A percentile compares a stretch with the other conserved stretches of the same genome.
phyloP scores from a whole-genome alignment of 2,113 vertebrate species.

The Girardinichthys multiradiatus region DNA sequence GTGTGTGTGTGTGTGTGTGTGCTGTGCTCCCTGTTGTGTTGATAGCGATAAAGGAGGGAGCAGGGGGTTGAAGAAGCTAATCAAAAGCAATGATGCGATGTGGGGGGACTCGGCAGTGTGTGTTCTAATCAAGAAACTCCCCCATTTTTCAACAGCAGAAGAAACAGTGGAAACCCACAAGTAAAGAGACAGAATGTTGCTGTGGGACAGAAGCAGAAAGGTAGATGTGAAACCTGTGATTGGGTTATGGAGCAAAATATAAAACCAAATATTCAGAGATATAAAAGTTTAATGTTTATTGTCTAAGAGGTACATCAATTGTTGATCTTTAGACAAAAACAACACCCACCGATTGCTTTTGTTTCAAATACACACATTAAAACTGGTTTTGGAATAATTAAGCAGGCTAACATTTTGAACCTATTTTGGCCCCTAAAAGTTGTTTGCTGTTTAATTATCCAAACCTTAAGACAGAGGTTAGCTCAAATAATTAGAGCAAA shows the following conservation, averaged over 20 bases:
- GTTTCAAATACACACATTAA: not conserved
- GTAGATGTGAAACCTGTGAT: too few relatives aligned
- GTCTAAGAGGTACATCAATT: not conserved
- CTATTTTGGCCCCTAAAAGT: not conserved
- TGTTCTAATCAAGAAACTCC: conserved; percentile 60
- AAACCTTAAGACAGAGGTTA: not conserved
- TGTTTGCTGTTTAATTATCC: not conserved
- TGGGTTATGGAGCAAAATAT: not conserved
- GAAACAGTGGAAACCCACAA: not conserved
- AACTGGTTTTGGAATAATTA: not conserved
- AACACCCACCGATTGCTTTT: not conserved
- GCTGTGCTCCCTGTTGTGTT: conserved; percentile 54
- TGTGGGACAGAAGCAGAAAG: not conserved
- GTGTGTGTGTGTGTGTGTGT: conserved; percentile 4
- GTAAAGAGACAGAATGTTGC: conserved; percentile 1
- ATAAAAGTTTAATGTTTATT: not conserved
- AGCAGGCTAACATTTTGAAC: not conserved
- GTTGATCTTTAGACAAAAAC: not conserved
- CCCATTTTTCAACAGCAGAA: conserved; percentile 23
- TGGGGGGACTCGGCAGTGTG: conserved; percentile 47
- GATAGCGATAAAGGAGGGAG: conserved; percentile 54
- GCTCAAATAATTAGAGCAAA: not conserved
- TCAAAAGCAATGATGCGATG: conserved; percentile 72
- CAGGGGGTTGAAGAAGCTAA: conserved; percentile 62
- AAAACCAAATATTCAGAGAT: not conserved